Conservation (phyloP, 1,140 invertebrate species). For the Radopholus similis region DNA sequence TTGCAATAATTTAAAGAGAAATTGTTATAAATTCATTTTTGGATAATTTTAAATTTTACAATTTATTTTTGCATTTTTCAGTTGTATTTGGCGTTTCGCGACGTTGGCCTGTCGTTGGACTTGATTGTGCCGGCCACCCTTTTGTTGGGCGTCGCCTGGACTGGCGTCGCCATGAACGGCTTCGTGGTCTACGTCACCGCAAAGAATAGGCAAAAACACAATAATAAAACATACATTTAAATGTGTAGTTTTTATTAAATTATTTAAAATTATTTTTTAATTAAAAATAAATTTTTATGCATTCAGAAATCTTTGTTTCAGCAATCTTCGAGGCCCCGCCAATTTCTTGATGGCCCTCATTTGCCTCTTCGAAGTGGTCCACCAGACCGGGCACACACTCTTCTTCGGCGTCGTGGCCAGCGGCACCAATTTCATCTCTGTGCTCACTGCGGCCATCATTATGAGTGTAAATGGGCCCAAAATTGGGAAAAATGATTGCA, state of each 20-base stretch:
- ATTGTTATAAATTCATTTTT: no score
- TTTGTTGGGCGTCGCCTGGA: neutral
- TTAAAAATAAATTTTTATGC: no score
- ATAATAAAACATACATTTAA: neutral
- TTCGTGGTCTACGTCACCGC: neutral
- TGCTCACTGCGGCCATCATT: neutral
- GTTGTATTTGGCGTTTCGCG: neutral
- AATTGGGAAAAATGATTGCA: no score
- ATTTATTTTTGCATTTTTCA: no score
- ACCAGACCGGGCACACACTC: slow-evolving; percentile 7
- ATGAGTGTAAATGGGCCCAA: no score
- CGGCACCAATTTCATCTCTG: neutral
- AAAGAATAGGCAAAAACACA: neutral
- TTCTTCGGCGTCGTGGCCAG: neutral
- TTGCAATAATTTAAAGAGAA: no score
- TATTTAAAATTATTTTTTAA: no score
- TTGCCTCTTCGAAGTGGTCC: slow-evolving; percentile 12
- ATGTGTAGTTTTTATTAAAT: no score
- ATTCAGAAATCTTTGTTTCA: neutral
- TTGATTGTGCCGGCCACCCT: neutral
- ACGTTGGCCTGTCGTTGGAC: neutral
- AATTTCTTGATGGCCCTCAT: slow-evolving; percentile 16
- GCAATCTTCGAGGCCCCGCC: slow-evolving; percentile 5
- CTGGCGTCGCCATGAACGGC: slow-evolving; percentile 1
- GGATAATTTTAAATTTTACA: no score